Evolutionary conservation across 2,113 vertebrate species (phyloP).

Genomic region (Sapayoa aenigma): DNA sequence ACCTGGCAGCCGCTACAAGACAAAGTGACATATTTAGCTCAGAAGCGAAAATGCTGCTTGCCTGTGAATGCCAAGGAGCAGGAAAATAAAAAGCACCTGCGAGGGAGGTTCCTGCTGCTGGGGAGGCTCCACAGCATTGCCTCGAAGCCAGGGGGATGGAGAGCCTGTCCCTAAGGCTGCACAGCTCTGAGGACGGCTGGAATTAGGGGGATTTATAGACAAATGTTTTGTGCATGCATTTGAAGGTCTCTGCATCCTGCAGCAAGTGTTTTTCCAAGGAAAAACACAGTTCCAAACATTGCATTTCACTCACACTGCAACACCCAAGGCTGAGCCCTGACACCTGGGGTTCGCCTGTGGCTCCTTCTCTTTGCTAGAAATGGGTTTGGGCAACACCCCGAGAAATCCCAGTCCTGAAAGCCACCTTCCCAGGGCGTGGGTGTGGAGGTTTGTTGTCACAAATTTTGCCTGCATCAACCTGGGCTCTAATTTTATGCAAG

Average conservation of each 20-base stretch:
- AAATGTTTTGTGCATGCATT: not conserved
- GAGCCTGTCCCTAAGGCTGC: not conserved
- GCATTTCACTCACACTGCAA: not conserved
- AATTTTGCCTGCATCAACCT: not conserved
- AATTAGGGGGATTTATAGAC: not conserved
- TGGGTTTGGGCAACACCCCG: not conserved
- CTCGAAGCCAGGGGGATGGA: accelerated
- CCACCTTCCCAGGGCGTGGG: accelerated
- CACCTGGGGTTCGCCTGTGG: accelerated
- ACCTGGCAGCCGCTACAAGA: not conserved
- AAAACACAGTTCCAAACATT: not conserved
- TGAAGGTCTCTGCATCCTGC: not conserved
- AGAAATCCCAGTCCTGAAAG: not conserved
- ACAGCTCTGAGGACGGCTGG: not conserved
- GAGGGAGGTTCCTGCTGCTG: not conserved
- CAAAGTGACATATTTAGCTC: not conserved
- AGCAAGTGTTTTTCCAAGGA: not conserved
- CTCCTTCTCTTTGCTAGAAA: not conserved
- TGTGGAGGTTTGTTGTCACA: not conserved
- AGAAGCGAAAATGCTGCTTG: not conserved
- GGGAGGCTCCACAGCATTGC: accelerated
- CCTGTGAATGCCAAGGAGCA: not conserved
- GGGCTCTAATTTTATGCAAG: not conserved
- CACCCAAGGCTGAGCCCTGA: not conserved
- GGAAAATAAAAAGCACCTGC: not conserved